phyloP scores from a whole-genome alignment of 2,888 invertebrate genomes.

The Nowickia ferox region DNA sequence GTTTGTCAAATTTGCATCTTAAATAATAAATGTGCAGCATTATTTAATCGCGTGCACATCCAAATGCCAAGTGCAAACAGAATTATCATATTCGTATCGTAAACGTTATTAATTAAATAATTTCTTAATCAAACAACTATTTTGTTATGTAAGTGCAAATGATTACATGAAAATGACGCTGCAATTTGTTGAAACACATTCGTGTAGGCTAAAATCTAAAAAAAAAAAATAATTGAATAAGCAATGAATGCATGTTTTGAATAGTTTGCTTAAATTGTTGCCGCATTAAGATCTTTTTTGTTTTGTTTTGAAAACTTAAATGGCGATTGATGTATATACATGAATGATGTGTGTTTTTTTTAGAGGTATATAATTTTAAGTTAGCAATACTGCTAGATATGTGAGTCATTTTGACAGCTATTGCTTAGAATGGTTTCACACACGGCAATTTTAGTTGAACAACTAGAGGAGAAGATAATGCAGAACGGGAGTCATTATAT shows the following conservation, averaged over 20 bases:
- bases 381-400: too few relatives aligned
- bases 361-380: too few relatives aligned
- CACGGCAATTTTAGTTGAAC: too few relatives aligned
- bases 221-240: slow-evolving; percentile 3
- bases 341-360: too few relatives aligned
- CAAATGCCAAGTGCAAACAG: slow-evolving; percentile 15
- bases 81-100: slow-evolving; percentile 22
- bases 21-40: neutral
- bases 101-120: slow-evolving; percentile 42
- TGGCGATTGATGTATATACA: neutral
- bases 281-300: neutral
- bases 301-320: neutral
- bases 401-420: too few relatives aligned
- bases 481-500: too few relatives aligned
- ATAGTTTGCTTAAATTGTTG: neutral
- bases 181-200: neutral
- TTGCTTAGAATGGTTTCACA: too few relatives aligned
- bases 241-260: neutral
- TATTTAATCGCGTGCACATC: slow-evolving; percentile 35
- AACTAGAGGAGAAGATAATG: too few relatives aligned
- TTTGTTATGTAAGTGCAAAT: slow-evolving; percentile 6
- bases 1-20: slow-evolving; percentile 2
- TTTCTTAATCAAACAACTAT: slow-evolving; percentile 43
- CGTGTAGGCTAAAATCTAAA: neutral
- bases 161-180: slow-evolving; percentile 28